These are phyloP conservation scores for Mustelus asterias DNA, from an alignment of 2,113 vertebrate genomes.

Conservation along the genomic window DNA sequence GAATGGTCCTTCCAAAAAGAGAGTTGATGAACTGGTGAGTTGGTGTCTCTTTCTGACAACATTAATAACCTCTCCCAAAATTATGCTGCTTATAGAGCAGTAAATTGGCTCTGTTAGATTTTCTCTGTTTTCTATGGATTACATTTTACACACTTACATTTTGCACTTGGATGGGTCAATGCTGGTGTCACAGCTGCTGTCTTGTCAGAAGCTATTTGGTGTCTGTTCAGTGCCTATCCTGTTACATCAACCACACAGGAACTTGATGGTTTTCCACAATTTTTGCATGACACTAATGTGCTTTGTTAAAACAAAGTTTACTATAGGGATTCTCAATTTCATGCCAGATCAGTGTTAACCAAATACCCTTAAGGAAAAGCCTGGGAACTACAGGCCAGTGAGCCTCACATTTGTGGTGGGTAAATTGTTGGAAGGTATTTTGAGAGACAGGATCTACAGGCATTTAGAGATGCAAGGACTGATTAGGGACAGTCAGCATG, in stretches of 20 bases:
- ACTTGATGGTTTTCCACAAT: background rate
- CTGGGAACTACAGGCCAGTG: too few relatives aligned
- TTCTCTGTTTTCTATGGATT: background rate
- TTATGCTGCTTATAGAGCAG: background rate
- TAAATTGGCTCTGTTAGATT: background rate
- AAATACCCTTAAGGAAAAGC: background rate
- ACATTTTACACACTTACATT: too few relatives aligned
- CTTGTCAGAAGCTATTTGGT: background rate
- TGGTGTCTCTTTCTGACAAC: background rate
- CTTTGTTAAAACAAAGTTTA: background rate
- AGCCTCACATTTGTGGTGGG: too few relatives aligned
- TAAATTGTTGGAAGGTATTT: too few relatives aligned
- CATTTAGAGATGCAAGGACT: too few relatives aligned
- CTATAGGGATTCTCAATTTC: background rate
- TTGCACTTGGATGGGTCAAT: too few relatives aligned
- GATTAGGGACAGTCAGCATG: too few relatives aligned
- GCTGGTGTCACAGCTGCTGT: background rate
- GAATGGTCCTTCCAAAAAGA: background rate
- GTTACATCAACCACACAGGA: background rate
- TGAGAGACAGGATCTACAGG: too few relatives aligned
- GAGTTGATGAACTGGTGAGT: background rate
- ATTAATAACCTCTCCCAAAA: background rate
- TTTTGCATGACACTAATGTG: background rate
- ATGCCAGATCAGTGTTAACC: background rate
- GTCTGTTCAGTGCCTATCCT: background rate